Evolutionary conservation across 1,140 invertebrate genomes (phyloP).

Genomic region (Hylaeus anthracinus): DNA sequence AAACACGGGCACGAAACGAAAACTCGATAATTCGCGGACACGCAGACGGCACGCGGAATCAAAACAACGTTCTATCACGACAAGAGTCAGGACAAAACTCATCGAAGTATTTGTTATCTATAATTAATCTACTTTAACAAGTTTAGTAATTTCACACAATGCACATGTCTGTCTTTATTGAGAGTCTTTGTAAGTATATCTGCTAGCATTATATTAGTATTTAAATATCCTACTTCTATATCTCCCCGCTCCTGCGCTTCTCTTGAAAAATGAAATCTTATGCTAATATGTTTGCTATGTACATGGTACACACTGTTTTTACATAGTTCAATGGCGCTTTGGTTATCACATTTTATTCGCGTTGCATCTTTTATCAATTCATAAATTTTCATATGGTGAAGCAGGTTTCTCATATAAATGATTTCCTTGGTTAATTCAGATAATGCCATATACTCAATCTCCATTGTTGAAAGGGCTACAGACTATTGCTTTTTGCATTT

Average conservation of each 20-base stretch:
- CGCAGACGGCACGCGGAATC: too few species aligned
- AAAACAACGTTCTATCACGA: too few species aligned
- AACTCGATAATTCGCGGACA: too few species aligned
- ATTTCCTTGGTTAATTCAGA: not conserved
- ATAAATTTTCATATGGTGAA: not conserved
- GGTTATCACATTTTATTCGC: constrained; percentile 38
- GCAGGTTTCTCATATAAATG: not conserved
- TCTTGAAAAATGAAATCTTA: constrained; percentile 3
- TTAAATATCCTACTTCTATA: not conserved
- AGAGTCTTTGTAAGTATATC: not conserved
- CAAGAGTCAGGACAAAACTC: too few species aligned
- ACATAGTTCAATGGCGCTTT: constrained; percentile 41
- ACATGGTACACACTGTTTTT: constrained; percentile 46
- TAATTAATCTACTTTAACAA: too few species aligned
- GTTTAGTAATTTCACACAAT: too few species aligned
- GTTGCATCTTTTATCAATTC: not conserved
- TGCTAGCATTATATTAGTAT: not conserved
- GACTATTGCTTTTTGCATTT: constrained; percentile 28
- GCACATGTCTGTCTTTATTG: too few species aligned
- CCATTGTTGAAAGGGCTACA: constrained; percentile 66
- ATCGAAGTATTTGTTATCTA: too few species aligned
- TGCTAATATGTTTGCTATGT: constrained; percentile 10
- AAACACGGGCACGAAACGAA: too few species aligned
- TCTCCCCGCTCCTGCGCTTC: not conserved
- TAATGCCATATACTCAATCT: constrained; percentile 69